Base-by-base conservation (phyloP, 2,888 invertebrate genomes). In the Heliconius aoede region DNA sequence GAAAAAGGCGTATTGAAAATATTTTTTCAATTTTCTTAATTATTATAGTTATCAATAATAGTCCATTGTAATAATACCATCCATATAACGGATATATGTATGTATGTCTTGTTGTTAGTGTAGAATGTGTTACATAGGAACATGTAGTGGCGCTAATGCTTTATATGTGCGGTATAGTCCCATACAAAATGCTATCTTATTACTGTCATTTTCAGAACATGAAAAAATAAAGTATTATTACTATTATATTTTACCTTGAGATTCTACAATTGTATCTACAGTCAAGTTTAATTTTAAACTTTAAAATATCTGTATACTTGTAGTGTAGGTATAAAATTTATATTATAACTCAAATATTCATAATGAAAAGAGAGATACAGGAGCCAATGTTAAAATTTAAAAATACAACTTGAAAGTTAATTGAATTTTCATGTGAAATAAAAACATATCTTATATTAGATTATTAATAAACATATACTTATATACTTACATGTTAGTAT, bases 21-120 rank as follows among this genome's bases (percentile, higher is more conserved):
- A 72, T 72, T 61, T 72, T 72, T 72, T 36, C 60, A 40, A 61
- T 28, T 61, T 61, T 72, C 65, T 40, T 26, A 28, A 72, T 60
- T 40, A 61, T 28, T 61, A 36, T 61, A 60, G 24, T 60, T 60
- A 61, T 58, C 26, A 65, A 30, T 36, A 36, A 60, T 72, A 61
- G 60, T 40, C 36, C 72, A 61, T 61, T 61, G 24, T 24, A 61
- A 61, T 72, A 61, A 72, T 26, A 72, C 36, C 60, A 60, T 61
- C 32, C 60, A 72, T 21, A 60, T 61, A 15, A 65, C 11, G 24
- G 1, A 60, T 28, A 36, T 46, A 46, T 21, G 46, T 60, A 60
- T 36, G 15, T 58, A 58, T 28, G 58, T 58, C 55, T 36, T 36
- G 51, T 51, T 18, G 1, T 46, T 51, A 69, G 11, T 65, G 40